Base-by-base conservation (phyloP, 2,797 vertebrate genomes). In the Xerus rutilus region DNA sequence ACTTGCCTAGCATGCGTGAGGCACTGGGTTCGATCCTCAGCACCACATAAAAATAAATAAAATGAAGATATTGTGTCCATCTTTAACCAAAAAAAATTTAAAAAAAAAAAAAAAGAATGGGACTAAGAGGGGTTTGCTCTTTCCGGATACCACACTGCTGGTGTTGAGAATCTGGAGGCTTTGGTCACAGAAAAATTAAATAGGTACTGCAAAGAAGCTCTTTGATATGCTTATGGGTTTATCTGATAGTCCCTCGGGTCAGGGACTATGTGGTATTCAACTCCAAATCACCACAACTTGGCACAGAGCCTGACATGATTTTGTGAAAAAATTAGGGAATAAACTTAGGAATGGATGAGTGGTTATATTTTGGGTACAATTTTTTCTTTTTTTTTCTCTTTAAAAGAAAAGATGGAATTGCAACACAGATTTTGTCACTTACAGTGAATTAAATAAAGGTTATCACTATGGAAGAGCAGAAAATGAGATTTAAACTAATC, bases 401-500 rank as follows among this genome's bases (percentile, higher is more conserved):
- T 39, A 39, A 39, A 39, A 39, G 39, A 35, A 81, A 70, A 39
- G 39, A 83, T 82, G n/a, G 45, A 91, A 88, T 92, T 76, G 20
- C 76, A 94, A 65, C n/a, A 89, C 28, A 86, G 45, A 64, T 92
- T 72, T 87, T 91, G 23, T 92, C 43, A 70, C 39, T 89, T 89
- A 62, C 0, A 86, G 20, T 88, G 49, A 95, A 81, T 96, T 96
- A 83, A 78, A 69, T 91, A 86, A 94, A 96, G 17, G 23, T 74
- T 94, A 52, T 93, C 57, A 32, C 92, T 96, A 11, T 78, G 67
- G 69, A 95, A 54, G 10, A 94, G 14, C 10, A 65, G 67, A 87
- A 96, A 93, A 86, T 89, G 88, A 96, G 67, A 89, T 89, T 85
- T 95, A 70, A 52, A 77, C 79, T 91, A 94, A 95, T 78, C 49